Evolutionary conservation across 2,113 vertebrate species (phyloP).

Genomic region (Telmatochromis sp.): DNA sequence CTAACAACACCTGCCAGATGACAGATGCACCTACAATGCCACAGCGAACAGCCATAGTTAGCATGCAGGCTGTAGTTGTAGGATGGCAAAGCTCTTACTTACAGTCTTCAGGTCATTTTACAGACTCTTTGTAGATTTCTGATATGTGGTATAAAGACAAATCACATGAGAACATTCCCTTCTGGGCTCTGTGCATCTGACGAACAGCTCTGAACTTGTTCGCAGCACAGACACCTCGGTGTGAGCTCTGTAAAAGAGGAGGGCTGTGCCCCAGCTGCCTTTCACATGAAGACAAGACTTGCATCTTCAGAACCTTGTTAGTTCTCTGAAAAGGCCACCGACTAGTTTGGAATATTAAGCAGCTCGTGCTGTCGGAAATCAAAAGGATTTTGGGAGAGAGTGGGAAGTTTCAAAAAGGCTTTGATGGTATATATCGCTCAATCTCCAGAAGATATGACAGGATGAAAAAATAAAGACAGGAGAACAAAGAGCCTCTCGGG

Average conservation of each 20-base stretch:
- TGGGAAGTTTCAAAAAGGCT: conserved; percentile 51
- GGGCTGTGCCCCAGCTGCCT: conserved; percentile 47
- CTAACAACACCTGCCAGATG: not conserved
- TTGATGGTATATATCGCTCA: conserved; percentile 56
- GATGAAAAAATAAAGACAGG: conserved; percentile 36
- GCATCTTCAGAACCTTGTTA: conserved; percentile 67
- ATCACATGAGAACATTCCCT: not conserved
- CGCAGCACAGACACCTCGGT: conserved; percentile 24
- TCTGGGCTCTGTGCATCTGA: not conserved
- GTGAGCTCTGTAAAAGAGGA: conserved; percentile 26
- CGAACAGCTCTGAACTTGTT: conserved; percentile 43
- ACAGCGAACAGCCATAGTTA: not conserved
- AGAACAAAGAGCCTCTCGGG: conserved; percentile 39
- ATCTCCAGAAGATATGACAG: conserved; percentile 62
- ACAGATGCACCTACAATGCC: not conserved
- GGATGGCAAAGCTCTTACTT: not conserved
- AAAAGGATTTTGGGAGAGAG: conserved; percentile 61
- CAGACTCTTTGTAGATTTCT: not conserved
- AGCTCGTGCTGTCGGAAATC: conserved; percentile 58
- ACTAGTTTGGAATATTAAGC: conserved; percentile 72
- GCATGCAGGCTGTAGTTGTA: not conserved
- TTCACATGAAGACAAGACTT: conserved; percentile 58
- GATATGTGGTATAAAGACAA: not conserved
- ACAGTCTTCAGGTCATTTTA: not conserved
- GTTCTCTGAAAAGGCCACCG: conserved; percentile 68